phyloP scores from a whole-genome alignment of 2,888 invertebrate genomes.

The Fissipunctia ypsillon region DNA sequence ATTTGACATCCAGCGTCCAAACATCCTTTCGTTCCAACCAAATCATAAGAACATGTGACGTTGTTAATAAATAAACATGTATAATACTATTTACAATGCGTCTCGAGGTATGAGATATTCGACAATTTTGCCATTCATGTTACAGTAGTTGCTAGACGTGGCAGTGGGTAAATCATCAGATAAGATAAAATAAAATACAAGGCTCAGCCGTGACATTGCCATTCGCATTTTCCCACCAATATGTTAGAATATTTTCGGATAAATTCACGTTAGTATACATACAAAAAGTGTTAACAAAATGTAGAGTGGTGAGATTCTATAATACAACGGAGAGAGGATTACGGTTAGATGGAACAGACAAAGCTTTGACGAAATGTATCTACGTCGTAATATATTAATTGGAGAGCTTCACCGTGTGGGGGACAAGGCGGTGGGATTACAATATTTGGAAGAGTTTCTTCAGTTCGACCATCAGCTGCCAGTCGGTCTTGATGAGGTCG shows the following conservation, averaged over 20 bases:
- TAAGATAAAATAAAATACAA: conserved; percentile 62
- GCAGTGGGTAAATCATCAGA: conserved; percentile 67
- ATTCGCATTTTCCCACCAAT: conserved; percentile 57
- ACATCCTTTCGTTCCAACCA: conserved; percentile 53
- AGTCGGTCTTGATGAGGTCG: conserved; percentile 98
- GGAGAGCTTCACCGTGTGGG: conserved; percentile 72
- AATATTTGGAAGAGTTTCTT: conserved; percentile 99
- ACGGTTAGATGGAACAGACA: conserved; percentile 85
- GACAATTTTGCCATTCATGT: conserved; percentile 59
- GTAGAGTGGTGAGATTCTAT: conserved; percentile 65
- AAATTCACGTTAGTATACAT: conserved; percentile 52
- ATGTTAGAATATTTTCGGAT: conserved; percentile 49
- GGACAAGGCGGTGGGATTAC: conserved; percentile 85
- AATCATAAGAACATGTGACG: conserved; percentile 54
- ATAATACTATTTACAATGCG: conserved; percentile 75
- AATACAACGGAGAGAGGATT: conserved; percentile 67
- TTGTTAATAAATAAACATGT: conserved; percentile 67
- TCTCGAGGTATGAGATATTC: conserved; percentile 61
- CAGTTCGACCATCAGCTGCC: conserved; percentile 99
- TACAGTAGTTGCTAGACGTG: conserved; percentile 64
- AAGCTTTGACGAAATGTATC: conserved; percentile 64
- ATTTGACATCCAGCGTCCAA: conserved; percentile 48
- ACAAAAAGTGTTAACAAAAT: conserved; percentile 66
- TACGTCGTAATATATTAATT: conserved; percentile 68
- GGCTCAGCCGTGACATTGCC: conserved; percentile 54